Base-by-base conservation (phyloP, 2,888 invertebrate genomes). In the Parnassius smintheus region DNA sequence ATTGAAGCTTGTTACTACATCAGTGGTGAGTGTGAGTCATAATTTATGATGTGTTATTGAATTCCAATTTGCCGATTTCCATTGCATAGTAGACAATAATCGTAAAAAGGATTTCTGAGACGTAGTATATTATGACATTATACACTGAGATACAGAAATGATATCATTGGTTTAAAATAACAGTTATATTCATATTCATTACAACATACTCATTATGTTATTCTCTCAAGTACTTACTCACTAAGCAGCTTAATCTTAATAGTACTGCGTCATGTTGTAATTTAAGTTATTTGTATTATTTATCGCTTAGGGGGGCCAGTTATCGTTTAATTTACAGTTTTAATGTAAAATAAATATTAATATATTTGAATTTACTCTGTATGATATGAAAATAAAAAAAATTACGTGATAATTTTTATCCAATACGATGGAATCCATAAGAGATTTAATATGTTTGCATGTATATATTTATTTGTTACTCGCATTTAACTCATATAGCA, bases 81-180 rank as follows among this genome's bases (percentile, higher is more conserved):
- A 60, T 56, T 56, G 56, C 60, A 64, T 49, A 49, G 59, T 49
- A 49, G 59, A 49, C 41, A 45, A 50, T 11, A 44, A 52, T 53
- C 41, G 44, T 48, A 64, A 56, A 60, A 64, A 64, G 63, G 64
- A 64, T 60, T 60, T 49, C 52, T 41, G 57, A 60, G 64, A 60
- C 64, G 64, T 60, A 64, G 64, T 60, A 64, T 52, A 57, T 60
- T 12, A 49, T 57, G 60, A 60, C 60, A 57, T 35, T 56, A 52
- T 35, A 60, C 48, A 60, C 44, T 49, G 42, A 59, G 62, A 52
- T 63, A 44, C 61, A 60, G 46, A 66, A 65, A 67, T 75, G 74
- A 74, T 69, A 73, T 75, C 75, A 75, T 65, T 67, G 65, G 65
- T 70, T 70, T 67, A 68, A 72, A 71, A 65, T 74, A 71, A 70